Conservation (phyloP, 2,113 vertebrate species). For the Apodemus sylvaticus region DNA sequence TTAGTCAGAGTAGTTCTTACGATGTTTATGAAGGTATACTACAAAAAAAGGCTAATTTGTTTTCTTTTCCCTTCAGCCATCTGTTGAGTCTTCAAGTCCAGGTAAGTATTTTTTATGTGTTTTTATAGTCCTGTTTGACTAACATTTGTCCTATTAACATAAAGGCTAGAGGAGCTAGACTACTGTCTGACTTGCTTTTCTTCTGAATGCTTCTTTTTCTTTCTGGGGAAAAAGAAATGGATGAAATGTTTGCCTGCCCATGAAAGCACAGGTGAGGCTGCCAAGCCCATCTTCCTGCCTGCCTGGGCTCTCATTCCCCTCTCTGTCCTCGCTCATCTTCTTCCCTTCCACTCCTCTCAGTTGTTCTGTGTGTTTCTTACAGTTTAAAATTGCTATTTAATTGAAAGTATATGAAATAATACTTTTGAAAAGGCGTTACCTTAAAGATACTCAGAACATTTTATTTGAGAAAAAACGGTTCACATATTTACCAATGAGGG, state of each 20-base stretch:
- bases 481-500: background rate
- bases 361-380: constrained; percentile 3
- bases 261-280: constrained; percentile 77
- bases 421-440: constrained; percentile 20
- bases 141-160: constrained; percentile 48
- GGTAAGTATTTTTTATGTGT: constrained; percentile 86
- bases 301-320: background rate
- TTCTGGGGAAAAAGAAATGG: constrained; percentile 81
- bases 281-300: constrained; percentile 55
- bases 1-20: constrained; percentile 48
- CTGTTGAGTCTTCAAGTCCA: constrained; percentile 96
- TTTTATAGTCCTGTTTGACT: constrained; percentile 40
- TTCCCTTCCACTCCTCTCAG: background rate
- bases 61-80: constrained; percentile 87
- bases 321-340: background rate
- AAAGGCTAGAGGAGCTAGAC: constrained; percentile 69
- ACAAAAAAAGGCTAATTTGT: constrained; percentile 76
- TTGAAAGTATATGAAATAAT: constrained; percentile 14
- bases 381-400: constrained; percentile 51
- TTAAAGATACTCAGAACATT: constrained; percentile 27
- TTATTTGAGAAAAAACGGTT: constrained; percentile 1
- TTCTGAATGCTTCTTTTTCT: constrained; percentile 78
- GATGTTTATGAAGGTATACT: constrained; percentile 20
- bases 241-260: constrained; percentile 73
- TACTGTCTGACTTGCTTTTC: constrained; percentile 76